Base-by-base conservation (phyloP, 2,888 invertebrate species). In the Xestia c-nigrum region DNA sequence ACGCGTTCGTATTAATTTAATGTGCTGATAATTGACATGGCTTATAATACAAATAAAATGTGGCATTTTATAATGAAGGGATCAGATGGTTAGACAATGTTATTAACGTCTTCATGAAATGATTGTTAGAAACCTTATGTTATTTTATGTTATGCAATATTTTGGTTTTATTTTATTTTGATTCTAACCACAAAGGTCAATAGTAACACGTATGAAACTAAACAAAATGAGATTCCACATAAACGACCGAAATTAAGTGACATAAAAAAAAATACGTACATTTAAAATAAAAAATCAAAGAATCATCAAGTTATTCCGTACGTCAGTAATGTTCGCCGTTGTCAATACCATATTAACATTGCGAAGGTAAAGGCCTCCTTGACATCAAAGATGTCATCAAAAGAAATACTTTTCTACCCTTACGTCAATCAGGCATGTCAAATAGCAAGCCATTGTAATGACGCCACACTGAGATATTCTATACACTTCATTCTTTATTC, bases 401-500 rank as follows among this genome's bases (percentile, higher is more conserved):
- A 74, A 43, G 40, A 46, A 65, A 40, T 19, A 9, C 16, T 9
- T n/a, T 46, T 12, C n/a, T 46, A 38, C 43, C 16, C 40, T 40
- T 47, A 38, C 4, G 50, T 65, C 82, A 69, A 64, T 57, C 67
- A 64, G 46, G 7, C 31, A 24, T 61, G 59, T 61, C 19, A 61
- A 81, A 46, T 43, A 47, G 50, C 63, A 63, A 47, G 55, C 55
- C 21, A 21, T 67, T 31, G n/a, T 67, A 55, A 67, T 82, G 63
- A 59, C 21, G 24, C n/a, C 5, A 38, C 50, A 64, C 31, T 64
- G 80, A 72, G n/a, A 65, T 65, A 65, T 81, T 78, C 46, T 50
- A 50, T 81, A 52, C 14, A 52, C 21, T 71, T 72, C 72, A 55
- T 74, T 65, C 73, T 71, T 76, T 57, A 71, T 75, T 66, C 43